Evolutionary conservation across 1,140 invertebrate genomes (phyloP), one percentile per base, ranked within the genome.

Genomic region (Lycorma delicatula): DNA sequence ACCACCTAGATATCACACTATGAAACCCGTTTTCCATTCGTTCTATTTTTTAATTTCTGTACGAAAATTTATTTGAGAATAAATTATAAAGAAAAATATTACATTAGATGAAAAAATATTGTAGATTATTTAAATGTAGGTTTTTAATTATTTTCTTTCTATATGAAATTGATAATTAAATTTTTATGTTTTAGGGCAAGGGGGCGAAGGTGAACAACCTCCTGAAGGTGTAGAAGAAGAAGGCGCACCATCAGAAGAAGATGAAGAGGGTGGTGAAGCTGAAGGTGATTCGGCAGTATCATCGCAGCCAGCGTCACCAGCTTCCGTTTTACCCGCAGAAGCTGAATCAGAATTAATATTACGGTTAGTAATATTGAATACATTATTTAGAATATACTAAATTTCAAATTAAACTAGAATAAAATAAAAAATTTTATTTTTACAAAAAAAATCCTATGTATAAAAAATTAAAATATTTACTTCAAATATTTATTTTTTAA

Each of bases 191-290:
- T 9, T 54, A 69, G 67, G 68, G 68, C 67, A 70, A 65, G 67
- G 68, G 16, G 66, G 64, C 36, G 68, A 69, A 59, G 68, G 67
- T 4, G 66, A 68, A 62, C 64, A 63, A 46, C 67, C 67, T 16
- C 66, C 67, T 22, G 63, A 64, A 54, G 66, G 63, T 23, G 60
- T 61, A 53, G 68, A 68, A 46, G 66, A 65, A 38, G 67, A 68
- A 49, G 65, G 56, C 9, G 67, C 61, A 20, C 62, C 60, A 9
- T 65, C 65, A 16, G 67, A 65, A 54, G 67, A 65, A 56, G 67
- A 65, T 44, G 41, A 44, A 22, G 41, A 44, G 41, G 41, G 41
- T 9, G 41, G 41, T 16, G 41, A 9, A 63, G 64, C 28, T 61
- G 63, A 18, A 63, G 59, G 23, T 51, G 53, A 56, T 12, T 44